A percentile compares a stretch with the other conserved stretches of the same genome.
Evolutionary conservation across 2,113 vertebrate genomes (phyloP).

Genomic region (Triplophysa dalaica): DNA sequence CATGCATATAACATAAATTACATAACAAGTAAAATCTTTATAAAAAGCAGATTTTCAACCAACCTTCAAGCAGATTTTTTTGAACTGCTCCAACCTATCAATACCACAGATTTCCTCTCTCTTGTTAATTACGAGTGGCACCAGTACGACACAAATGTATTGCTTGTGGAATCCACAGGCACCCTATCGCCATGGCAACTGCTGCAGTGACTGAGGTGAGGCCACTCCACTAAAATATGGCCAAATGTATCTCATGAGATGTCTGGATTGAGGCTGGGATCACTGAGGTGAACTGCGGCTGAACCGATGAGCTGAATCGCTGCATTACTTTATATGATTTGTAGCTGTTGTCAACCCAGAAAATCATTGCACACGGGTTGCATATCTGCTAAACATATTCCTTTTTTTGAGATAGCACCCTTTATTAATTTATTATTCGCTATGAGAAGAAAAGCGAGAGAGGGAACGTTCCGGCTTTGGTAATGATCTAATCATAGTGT

Average conservation of each 20-base stretch:
- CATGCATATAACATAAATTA: too few relatives aligned
- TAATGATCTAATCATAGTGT: slow-evolving; percentile 39
- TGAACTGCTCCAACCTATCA: background rate
- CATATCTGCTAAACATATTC: slow-evolving; percentile 19
- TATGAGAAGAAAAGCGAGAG: slow-evolving; percentile 1
- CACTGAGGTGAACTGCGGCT: slow-evolving; percentile 32
- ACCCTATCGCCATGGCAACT: slow-evolving; percentile 29
- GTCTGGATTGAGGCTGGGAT: slow-evolving; percentile 26
- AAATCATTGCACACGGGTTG: slow-evolving; percentile 26
- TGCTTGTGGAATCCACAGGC: slow-evolving; percentile 33
- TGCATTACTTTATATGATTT: slow-evolving; percentile 36
- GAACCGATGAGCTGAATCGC: slow-evolving; percentile 29
- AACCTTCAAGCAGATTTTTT: background rate
- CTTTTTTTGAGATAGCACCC: slow-evolving; percentile 28
- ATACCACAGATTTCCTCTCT: background rate
- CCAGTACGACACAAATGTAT: slow-evolving; percentile 29
- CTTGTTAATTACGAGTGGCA: slow-evolving; percentile 10
- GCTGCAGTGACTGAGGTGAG: slow-evolving; percentile 27
- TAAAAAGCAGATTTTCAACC: background rate
- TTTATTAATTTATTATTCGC: slow-evolving; percentile 37
- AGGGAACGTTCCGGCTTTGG: slow-evolving; percentile 33
- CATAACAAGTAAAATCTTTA: too few relatives aligned
- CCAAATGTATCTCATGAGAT: slow-evolving; percentile 31
- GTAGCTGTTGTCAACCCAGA: slow-evolving; percentile 33
- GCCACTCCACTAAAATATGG: slow-evolving; percentile 30